Percentiles rank a stretch among this genome's conserved stretches.
phyloP scores from a whole-genome alignment of 2,888 invertebrate species.

The Andrena chrysosceles region DNA sequence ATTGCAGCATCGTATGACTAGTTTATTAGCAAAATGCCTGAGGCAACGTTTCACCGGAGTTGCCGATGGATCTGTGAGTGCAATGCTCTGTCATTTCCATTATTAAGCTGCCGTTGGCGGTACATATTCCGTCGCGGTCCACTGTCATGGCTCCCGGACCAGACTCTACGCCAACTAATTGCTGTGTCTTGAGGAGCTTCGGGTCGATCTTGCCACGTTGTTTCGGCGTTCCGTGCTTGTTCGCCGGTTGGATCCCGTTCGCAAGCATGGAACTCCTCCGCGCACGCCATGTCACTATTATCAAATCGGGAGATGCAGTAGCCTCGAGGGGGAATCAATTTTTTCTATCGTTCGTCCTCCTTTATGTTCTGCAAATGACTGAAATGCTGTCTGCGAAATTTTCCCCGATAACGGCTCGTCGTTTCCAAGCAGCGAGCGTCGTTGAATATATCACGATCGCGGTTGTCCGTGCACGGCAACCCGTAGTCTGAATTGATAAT shows the following conservation, averaged over 20 bases:
- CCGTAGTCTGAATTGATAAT: neutral
- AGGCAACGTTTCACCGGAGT: conserved; percentile 44
- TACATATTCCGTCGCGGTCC: conserved; percentile 39
- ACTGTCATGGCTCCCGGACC: conserved; percentile 38
- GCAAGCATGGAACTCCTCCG: neutral
- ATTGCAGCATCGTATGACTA: conserved; percentile 41
- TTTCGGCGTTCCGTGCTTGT: conserved; percentile 36
- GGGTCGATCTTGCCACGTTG: conserved; percentile 63
- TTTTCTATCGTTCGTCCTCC: neutral
- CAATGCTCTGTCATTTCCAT: conserved; percentile 64
- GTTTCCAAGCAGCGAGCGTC: neutral
- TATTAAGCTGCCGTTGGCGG: conserved; percentile 68
- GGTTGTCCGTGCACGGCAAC: neutral
- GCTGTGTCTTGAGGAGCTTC: conserved; percentile 64
- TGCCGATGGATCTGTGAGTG: conserved; percentile 67
- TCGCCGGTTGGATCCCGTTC: conserved; percentile 4
- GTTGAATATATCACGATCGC: neutral
- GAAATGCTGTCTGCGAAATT: neutral
- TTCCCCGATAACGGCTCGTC: neutral
- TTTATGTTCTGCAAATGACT: neutral
- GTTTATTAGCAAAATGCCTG: conserved; percentile 47
- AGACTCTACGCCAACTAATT: conserved; percentile 64
- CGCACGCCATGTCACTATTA: neutral
- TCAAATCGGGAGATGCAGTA: conserved; percentile 1
- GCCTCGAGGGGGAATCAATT: neutral